These are phyloP conservation scores for Drosophila colorata DNA, from an alignment of 2,888 invertebrate species.

Conservation along the genomic window DNA sequence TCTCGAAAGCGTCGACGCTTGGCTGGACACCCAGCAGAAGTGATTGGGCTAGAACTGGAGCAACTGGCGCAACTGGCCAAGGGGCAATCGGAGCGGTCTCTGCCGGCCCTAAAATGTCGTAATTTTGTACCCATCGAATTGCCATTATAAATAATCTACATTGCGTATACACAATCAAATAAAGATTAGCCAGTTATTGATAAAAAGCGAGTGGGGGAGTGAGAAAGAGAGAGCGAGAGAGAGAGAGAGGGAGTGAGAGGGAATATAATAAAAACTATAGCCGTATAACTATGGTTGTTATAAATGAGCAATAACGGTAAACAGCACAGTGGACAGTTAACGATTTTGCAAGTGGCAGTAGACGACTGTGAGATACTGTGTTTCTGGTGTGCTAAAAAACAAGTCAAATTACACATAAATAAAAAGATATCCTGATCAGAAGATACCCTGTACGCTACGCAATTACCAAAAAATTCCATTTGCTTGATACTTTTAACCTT, in stretches of 20 bases:
- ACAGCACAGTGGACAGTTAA: background rate
- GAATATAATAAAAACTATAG: constrained; percentile 15
- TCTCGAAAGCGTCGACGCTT: constrained; percentile 87
- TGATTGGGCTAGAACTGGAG: background rate
- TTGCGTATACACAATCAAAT: constrained; percentile 25
- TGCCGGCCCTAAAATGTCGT: constrained; percentile 2
- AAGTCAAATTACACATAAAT: too few relatives aligned
- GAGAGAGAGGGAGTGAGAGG: background rate
- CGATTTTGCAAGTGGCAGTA: background rate
- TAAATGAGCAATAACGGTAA: constrained; percentile 37
- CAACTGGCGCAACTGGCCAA: background rate
- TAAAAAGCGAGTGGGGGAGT: constrained; percentile 2
- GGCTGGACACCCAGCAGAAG: constrained; percentile 86
- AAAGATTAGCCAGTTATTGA: constrained; percentile 60
- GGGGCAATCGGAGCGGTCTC: background rate
- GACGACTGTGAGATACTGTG: background rate
- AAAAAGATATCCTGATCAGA: too few relatives aligned
- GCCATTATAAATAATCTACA: constrained; percentile 42
- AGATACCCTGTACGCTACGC: too few relatives aligned
- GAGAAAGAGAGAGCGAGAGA: background rate
- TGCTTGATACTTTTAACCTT: too few relatives aligned
- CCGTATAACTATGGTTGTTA: constrained; percentile 9
- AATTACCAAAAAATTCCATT: too few relatives aligned
- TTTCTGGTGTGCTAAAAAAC: too few relatives aligned
- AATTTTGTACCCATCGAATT: constrained; percentile 41